A percentile compares a stretch with the other conserved stretches of the same genome.
Conservation (phyloP, 1,140 invertebrate genomes). For the Brachionus rubens region DNA sequence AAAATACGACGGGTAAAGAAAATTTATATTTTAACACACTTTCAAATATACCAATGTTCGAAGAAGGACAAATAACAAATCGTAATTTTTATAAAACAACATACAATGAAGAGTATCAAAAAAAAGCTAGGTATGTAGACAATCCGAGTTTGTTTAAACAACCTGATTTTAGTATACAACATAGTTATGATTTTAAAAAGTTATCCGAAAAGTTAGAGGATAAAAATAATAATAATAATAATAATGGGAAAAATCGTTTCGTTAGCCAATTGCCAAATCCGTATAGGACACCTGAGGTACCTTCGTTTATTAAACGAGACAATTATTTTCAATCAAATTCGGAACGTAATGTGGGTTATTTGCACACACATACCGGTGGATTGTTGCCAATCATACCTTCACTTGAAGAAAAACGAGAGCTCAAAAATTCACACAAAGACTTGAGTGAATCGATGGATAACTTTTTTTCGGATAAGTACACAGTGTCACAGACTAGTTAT, state of each 20-base stretch:
- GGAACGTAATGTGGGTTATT: conserved; percentile 25
- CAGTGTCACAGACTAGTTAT: background rate
- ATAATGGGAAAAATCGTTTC: background rate
- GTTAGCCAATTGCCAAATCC: background rate
- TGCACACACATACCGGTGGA: conserved; percentile 25
- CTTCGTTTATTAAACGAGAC: conserved; percentile 34
- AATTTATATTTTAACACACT: conserved; percentile 37
- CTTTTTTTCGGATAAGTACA: background rate
- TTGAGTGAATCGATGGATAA: background rate
- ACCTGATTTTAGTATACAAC: conserved; percentile 21
- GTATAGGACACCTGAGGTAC: conserved; percentile 1
- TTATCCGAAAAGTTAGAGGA: conserved; percentile 17
- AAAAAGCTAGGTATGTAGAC: background rate
- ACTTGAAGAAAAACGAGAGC: background rate
- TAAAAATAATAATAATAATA: background rate
- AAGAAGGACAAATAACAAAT: conserved; percentile 27
- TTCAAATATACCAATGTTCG: conserved; percentile 43
- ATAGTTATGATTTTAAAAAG: conserved; percentile 39
- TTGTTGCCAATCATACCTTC: conserved; percentile 2
- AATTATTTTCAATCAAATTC: conserved; percentile 43
- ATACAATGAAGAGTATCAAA: conserved; percentile 18
- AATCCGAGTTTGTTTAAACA: conserved; percentile 15
- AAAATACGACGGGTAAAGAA: conserved; percentile 6
- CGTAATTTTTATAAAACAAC: conserved; percentile 35
- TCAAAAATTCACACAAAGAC: background rate